Evolutionary conservation across 2,113 vertebrate species (phyloP), one percentile per base, ranked within the genome.

Genomic region (Dolichallabes microphthalmus): DNA sequence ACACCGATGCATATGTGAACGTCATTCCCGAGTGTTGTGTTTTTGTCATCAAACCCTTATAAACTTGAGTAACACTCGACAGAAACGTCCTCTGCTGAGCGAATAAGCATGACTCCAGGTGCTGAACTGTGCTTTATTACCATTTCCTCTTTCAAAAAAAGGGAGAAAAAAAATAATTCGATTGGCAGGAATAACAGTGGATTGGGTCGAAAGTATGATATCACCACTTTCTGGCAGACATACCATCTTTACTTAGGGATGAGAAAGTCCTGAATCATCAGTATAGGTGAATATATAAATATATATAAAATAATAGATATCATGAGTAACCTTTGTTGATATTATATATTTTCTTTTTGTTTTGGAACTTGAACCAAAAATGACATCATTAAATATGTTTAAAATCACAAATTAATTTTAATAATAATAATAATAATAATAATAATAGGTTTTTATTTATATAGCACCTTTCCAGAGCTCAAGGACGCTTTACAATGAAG

Each of bases 51-150:
- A 68, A 69, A 55, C 25, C 30, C 10, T 69, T 68, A 52, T 69
- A 82, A 82, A 82, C n/a, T 66, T 22, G 30, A 55, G 15, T 68
- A 30, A 7, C 27, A 15, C 50, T 55, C 19, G 17, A 35, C 35
- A 19, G 80, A 66, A 66, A 82, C 32, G 30, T 82, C 80, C 80
- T 82, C 50, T 69, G 80, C 64, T 69, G 50, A 57, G 22, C 4
- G 80, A 32, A 82, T 82, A 68, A 82, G 10, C 55, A 58, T 55
- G 53, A 19, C 55, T 53, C 63, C 61, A 69, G 64, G 64, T 82
- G 50, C 50, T 32, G 52, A 32, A 50, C 55, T 12, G 50, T 13
- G 50, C 20, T 30, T 69, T 69, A 82, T 68, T 32, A 82, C 61
- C 63, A 30, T 64, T 20, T 4, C n/a, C 13, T 19, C 15, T 4